phyloP scores from a whole-genome alignment of 2,888 invertebrate genomes.

The Cantharis lateralis region DNA sequence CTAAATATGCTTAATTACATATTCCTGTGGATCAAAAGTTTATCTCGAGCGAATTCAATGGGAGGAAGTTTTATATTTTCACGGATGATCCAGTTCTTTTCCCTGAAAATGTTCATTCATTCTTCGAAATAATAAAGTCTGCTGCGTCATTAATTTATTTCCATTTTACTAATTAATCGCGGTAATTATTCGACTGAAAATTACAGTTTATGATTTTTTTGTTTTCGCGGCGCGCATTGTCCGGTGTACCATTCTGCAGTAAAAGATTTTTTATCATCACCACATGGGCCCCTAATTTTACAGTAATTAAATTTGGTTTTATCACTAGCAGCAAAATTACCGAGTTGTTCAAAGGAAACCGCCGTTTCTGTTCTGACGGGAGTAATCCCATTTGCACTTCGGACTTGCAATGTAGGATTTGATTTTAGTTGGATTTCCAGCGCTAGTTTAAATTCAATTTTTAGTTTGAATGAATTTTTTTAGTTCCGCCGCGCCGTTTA shows the following conservation, averaged over 20 bases:
- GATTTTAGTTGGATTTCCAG: background rate
- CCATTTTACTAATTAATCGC: conserved; percentile 5
- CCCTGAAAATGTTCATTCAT: background rate
- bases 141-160: conserved; percentile 9
- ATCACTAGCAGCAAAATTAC: background rate
- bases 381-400: background rate
- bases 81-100: background rate
- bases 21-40: background rate
- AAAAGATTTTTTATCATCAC: background rate
- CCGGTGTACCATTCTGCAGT: background rate
- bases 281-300: background rate
- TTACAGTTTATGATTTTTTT: background rate
- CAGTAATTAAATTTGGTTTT: background rate
- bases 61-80: background rate
- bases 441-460: too few relatives aligned
- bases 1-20: conserved; percentile 8
- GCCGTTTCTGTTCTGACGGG: background rate
- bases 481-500: too few relatives aligned
- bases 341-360: background rate
- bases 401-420: background rate
- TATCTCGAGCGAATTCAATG: background rate
- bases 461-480: too few relatives aligned
- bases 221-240: background rate
- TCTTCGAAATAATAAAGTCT: background rate
- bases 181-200: conserved; percentile 3